These are phyloP conservation scores for Caradrina clavipalpis DNA, from an alignment of 2,888 invertebrate genomes.

Conservation along the genomic window DNA sequence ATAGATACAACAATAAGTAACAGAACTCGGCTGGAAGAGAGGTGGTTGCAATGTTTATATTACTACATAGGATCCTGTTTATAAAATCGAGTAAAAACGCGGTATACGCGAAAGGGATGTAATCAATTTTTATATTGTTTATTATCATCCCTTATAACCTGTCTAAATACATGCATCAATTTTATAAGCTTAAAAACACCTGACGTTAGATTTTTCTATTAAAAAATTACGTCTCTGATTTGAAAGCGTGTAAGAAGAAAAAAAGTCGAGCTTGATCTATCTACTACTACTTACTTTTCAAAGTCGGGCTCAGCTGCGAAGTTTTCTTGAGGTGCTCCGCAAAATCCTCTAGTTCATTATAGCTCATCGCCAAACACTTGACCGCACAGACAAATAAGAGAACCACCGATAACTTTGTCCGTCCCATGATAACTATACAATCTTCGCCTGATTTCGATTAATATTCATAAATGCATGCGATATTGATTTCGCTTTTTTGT, in stretches of 20 bases:
- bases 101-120: too few species aligned
- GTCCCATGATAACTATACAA: conserved; percentile 73
- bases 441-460: conserved; percentile 51
- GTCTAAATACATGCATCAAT: background rate
- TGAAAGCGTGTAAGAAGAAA: background rate
- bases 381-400: conserved; percentile 76
- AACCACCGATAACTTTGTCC: conserved; percentile 73
- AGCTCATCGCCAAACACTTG: conserved; percentile 80
- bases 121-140: background rate
- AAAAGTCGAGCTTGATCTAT: background rate
- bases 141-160: background rate
- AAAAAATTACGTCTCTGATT: background rate
- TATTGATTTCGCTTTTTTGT: conserved; percentile 62
- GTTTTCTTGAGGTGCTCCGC: conserved; percentile 82
- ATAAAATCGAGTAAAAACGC: background rate
- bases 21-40: background rate
- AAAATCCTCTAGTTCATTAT: conserved; percentile 85
- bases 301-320: conserved; percentile 83
- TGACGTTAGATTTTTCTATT: too few species aligned
- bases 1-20: too few species aligned
- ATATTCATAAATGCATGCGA: conserved; percentile 66
- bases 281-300: conserved; percentile 88
- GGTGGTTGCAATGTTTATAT: background rate
- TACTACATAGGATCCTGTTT: background rate
- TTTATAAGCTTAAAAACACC: background rate